These are phyloP conservation scores for Lycia hirtaria DNA, from an alignment of 2,888 invertebrate genomes.

Conservation along the genomic window DNA sequence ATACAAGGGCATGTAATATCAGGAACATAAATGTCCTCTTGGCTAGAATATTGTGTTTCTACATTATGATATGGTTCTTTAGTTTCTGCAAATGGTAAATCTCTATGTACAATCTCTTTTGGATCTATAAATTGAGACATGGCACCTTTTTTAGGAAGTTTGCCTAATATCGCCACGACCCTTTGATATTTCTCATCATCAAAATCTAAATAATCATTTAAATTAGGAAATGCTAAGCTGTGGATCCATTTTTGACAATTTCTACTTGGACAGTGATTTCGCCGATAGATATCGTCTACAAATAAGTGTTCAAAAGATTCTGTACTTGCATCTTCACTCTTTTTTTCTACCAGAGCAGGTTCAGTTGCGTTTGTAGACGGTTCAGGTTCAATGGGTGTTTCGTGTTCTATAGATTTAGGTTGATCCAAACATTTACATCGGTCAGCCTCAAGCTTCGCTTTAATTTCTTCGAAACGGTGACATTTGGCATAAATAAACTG, in stretches of 20 bases:
- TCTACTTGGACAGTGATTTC: conserved; percentile 58
- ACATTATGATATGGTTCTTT: conserved; percentile 58
- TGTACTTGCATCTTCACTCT: conserved; percentile 24
- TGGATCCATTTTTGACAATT: conserved; percentile 56
- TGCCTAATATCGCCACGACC: conserved; percentile 61
- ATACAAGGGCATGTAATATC: conserved; percentile 58
- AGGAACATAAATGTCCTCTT: conserved; percentile 56
- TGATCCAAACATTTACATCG: conserved; percentile 62
- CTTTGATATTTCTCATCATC: conserved; percentile 67
- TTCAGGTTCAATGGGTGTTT: not conserved
- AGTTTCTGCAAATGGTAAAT: conserved; percentile 65
- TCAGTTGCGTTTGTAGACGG: conserved; percentile 12
- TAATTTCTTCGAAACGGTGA: conserved; percentile 68
- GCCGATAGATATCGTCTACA: conserved; percentile 57
- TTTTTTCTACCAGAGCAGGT: conserved; percentile 30
- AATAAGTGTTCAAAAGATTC: conserved; percentile 62
- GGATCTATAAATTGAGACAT: conserved; percentile 53
- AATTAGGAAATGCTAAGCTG: conserved; percentile 57
- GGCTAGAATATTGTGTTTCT: conserved; percentile 73
- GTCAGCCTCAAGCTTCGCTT: conserved; percentile 60
- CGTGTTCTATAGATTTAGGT: conserved; percentile 7
- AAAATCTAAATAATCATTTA: conserved; percentile 66
- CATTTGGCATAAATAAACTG: conserved; percentile 76
- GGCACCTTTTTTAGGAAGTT: conserved; percentile 31
- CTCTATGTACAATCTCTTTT: conserved; percentile 51